Conservation (phyloP, 2,797 vertebrate species). For the Cynopterus sphinx region DNA sequence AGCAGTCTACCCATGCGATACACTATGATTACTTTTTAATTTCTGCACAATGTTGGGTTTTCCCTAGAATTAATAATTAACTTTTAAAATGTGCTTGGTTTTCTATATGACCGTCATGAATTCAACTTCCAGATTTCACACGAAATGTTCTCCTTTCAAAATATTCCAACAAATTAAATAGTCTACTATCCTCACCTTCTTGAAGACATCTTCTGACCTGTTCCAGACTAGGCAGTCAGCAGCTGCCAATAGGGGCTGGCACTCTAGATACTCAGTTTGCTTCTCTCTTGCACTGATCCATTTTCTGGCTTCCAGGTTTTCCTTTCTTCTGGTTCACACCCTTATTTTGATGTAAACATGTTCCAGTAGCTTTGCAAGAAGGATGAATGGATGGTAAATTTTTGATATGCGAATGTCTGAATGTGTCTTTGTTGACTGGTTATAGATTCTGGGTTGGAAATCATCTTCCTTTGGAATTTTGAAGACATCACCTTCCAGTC, state of each 20-base stretch:
- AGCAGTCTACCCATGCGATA: background rate
- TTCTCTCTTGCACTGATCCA: background rate
- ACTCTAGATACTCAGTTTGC: background rate
- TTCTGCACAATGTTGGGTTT: background rate
- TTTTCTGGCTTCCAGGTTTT: background rate
- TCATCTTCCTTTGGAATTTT: conserved; percentile 1
- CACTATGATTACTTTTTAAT: background rate
- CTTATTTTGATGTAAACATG: background rate
- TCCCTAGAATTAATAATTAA: background rate
- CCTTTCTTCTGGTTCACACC: background rate
- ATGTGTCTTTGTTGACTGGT: background rate
- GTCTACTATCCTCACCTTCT: background rate
- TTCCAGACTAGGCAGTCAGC: background rate
- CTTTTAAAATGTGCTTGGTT: background rate
- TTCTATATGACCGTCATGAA: background rate
- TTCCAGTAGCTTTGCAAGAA: background rate
- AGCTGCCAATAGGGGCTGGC: background rate
- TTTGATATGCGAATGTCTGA: background rate
- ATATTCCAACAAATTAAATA: background rate
- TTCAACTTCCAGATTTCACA: background rate
- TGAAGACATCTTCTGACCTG: background rate
- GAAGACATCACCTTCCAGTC: background rate
- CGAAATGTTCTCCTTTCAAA: background rate
- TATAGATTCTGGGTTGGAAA: background rate
- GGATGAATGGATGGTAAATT: background rate